phyloP scores from a whole-genome alignment of 2,113 vertebrate species.

The Catharus fuscescens region DNA sequence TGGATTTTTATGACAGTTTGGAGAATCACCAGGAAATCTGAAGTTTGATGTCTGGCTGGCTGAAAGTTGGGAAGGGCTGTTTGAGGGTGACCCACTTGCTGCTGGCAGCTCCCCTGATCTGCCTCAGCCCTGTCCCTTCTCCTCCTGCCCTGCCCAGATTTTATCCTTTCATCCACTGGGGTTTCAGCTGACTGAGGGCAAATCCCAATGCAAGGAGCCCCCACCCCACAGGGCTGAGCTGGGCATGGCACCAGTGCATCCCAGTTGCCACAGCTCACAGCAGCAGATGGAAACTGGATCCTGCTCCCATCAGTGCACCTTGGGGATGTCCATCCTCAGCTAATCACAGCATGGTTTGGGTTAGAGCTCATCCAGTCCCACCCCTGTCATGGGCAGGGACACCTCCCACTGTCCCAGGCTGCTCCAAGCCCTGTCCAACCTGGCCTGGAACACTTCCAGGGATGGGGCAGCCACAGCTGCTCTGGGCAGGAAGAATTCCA shows the following conservation, averaged over 20 bases:
- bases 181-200: not conserved
- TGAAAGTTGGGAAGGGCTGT: not conserved
- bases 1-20: not conserved
- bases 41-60: not conserved
- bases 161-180: not conserved
- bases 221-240: not conserved
- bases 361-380: rapidly evolving
- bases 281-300: not conserved
- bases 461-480: not conserved
- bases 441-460: not conserved
- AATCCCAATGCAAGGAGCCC: not conserved
- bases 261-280: not conserved
- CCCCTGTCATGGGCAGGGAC: too few relatives aligned
- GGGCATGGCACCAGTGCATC: not conserved
- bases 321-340: not conserved
- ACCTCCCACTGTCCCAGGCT: rapidly evolving
- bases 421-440: rapidly evolving
- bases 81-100: not conserved
- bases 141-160: not conserved
- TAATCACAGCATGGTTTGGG: not conserved
- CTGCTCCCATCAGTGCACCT: not conserved
- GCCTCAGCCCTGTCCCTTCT: not conserved
- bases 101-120: not conserved
- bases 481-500: not conserved
- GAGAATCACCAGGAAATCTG: not conserved